These are phyloP conservation scores for Leptopilina syphax DNA, from an alignment of 2,888 invertebrate genomes.

Conservation along the genomic window DNA sequence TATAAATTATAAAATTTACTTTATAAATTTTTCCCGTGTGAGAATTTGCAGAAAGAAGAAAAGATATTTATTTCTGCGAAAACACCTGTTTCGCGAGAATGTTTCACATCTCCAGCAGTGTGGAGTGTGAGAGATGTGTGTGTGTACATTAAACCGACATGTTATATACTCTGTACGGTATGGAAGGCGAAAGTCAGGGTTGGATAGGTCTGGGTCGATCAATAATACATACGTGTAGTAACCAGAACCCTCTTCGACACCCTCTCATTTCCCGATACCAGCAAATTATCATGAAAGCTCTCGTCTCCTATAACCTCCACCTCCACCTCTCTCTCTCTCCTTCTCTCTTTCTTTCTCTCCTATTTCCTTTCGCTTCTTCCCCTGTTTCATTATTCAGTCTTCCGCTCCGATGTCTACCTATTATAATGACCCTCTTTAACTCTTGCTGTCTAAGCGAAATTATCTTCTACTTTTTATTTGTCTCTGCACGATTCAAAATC, in stretches of 20 bases:
- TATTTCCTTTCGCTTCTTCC: slow-evolving; percentile 4
- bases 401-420: slow-evolving; percentile 11
- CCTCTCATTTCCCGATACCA: slow-evolving; percentile 18
- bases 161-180: background rate
- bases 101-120: too few relatives aligned
- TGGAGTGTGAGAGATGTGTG: background rate
- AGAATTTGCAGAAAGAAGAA: background rate
- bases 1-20: too few relatives aligned
- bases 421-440: slow-evolving; percentile 15
- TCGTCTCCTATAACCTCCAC: background rate
- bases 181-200: slow-evolving; percentile 33
- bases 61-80: background rate
- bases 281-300: slow-evolving; percentile 12
- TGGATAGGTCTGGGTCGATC: slow-evolving; percentile 50
- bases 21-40: too few relatives aligned
- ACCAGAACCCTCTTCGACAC: slow-evolving; percentile 34
- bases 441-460: slow-evolving; percentile 1
- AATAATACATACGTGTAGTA: slow-evolving; percentile 42
- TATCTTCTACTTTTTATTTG: background rate
- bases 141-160: slow-evolving; percentile 6
- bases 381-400: slow-evolving; percentile 21
- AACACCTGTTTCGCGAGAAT: slow-evolving; percentile 10
- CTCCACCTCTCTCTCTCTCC: background rate
- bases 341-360: slow-evolving; percentile 6
- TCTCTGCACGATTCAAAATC: too few relatives aligned